Evolutionary conservation across 2,888 invertebrate species (phyloP), one percentile per base, ranked within the genome.

Genomic region (Drosophila monieri): DNA sequence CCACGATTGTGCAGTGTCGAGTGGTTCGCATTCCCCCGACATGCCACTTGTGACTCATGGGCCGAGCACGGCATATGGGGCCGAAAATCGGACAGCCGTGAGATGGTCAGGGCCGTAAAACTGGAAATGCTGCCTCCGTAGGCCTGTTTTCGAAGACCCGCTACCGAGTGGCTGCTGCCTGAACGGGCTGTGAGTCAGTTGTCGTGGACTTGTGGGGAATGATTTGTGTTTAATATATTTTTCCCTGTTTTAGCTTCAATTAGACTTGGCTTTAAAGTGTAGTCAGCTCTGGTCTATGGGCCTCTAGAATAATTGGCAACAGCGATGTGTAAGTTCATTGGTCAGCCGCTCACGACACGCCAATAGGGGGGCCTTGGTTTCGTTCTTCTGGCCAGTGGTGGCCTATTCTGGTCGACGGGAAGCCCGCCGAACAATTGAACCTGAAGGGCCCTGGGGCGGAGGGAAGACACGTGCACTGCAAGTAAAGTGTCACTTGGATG

Each of bases 281-380:
- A 12, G 12, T 35, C 57, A 44, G 46, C 53, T 58, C 47, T 43
- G 58, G 71, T 65, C 71, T 71, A 65, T 62, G 67, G 65, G 39
- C 8, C 8, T 27, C 0, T 1, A 9, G 41, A 77, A 77, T 72
- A 73, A 84, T 74, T 73, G 72, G 61, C 70, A 80, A 69, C 76
- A 76, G 76, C 74, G 85, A 79, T 75, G 73, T 44, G 69, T 72
- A 77, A 80, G 88, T 88, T 85, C 77, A 80, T 44, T 76, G 83
- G 84, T 80, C 84, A 88, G 68, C 65, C 9, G 53, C 52, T 67
- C 57, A 39, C 56, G 35, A 59, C n/a, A 32, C 32, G 54, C 27
- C 43, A 53, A 47, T 18, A 51, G 27, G 6, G 12, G 14, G 3
- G 27, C 18, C 18, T 18, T 1, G 18, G 18, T 1, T 18, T 18